Percentiles rank a stretch among this genome's conserved stretches.
phyloP scores from a whole-genome alignment of 2,888 invertebrate genomes.

The Leucophora obtusa region DNA sequence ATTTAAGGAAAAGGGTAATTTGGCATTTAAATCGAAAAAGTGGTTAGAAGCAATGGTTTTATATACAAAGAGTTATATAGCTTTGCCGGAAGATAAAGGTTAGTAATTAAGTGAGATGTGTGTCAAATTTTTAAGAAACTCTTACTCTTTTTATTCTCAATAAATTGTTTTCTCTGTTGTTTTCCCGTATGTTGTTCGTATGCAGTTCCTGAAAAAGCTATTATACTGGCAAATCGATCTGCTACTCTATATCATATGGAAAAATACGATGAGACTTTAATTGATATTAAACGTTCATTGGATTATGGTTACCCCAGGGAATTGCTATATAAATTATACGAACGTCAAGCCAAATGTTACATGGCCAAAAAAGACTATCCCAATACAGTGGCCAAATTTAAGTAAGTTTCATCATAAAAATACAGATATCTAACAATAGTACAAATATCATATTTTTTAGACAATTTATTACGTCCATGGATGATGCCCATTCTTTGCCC shows the following conservation, averaged over 20 bases:
- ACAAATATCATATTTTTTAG: constrained; percentile 75
- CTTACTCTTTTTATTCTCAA: too few species aligned
- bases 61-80: constrained; percentile 85
- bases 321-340: constrained; percentile 86
- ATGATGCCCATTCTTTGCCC: constrained; percentile 82
- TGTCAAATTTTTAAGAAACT: constrained; percentile 15
- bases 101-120: constrained; percentile 70
- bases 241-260: constrained; percentile 87
- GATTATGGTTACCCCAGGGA: constrained; percentile 84
- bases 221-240: constrained; percentile 89
- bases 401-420: constrained; percentile 69
- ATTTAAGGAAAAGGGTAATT: constrained; percentile 86
- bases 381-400: constrained; percentile 83
- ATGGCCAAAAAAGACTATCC: constrained; percentile 84
- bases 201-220: constrained; percentile 82
- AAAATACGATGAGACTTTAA: constrained; percentile 83
- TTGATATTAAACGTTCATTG: constrained; percentile 85
- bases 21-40: constrained; percentile 85
- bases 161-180: too few species aligned
- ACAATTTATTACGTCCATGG: constrained; percentile 83
- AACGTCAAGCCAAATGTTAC: constrained; percentile 86
- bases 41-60: constrained; percentile 84
- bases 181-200: too few species aligned
- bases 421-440: too few species aligned
- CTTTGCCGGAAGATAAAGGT: constrained; percentile 85